Evolutionary conservation across 2,888 invertebrate genomes (phyloP).

Genomic region (Tipula confusa): DNA sequence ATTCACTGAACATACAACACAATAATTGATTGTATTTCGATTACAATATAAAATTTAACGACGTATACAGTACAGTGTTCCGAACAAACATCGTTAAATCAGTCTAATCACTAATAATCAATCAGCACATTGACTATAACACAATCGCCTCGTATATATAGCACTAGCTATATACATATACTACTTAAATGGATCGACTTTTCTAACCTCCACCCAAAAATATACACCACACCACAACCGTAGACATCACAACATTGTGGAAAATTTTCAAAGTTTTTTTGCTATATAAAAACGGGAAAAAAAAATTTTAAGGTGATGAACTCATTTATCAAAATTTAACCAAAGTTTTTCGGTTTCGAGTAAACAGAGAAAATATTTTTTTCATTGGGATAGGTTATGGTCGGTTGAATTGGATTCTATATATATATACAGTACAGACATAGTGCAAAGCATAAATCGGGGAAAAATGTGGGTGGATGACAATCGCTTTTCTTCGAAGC

Average conservation of each 20-base stretch:
- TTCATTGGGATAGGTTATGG: conserved; percentile 26
- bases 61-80: not conserved
- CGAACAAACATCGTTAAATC: not conserved
- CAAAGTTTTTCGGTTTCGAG: not conserved
- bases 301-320: conserved; percentile 26
- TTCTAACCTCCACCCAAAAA: not conserved
- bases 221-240: not conserved
- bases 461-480: conserved; percentile 28
- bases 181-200: conserved; percentile 4
- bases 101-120: conserved; percentile 1
- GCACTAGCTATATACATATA: not conserved
- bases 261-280: not conserved
- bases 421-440: not conserved
- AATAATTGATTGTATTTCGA: not conserved
- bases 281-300: not conserved
- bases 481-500: not conserved
- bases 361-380: not conserved
- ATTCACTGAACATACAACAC: not conserved
- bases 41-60: not conserved
- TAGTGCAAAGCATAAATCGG: not conserved
- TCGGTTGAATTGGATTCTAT: not conserved
- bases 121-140: conserved; percentile 9
- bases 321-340: conserved; percentile 21
- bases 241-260: not conserved
- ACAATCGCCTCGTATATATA: not conserved